phyloP scores from a whole-genome alignment of 1,140 invertebrate species.

The Acromyrmex heyeri region DNA sequence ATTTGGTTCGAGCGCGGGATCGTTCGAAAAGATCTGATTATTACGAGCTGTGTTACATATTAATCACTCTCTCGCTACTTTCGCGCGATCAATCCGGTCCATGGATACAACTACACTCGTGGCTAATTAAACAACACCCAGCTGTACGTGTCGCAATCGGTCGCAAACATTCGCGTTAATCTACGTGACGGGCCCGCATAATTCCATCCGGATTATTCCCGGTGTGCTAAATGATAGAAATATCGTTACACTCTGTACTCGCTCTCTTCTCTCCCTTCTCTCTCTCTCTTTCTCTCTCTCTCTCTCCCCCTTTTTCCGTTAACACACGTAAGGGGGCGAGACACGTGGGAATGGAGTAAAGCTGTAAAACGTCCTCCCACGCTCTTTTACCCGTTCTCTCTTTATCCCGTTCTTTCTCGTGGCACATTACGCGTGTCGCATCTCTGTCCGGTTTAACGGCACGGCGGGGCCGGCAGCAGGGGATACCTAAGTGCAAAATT shows the following conservation, averaged over 20 bases:
- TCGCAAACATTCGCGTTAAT: conserved; percentile 56
- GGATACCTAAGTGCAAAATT: conserved; percentile 84
- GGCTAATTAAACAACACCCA: conserved; percentile 57
- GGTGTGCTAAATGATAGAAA: conserved; percentile 56
- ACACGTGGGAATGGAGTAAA: conserved; percentile 70
- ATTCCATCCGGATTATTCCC: conserved; percentile 55
- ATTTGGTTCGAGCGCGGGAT: conserved; percentile 10
- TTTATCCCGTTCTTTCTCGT: conserved; percentile 44
- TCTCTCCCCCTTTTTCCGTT: conserved; percentile 52
- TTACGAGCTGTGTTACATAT: conserved; percentile 29
- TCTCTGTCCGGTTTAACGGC: conserved; percentile 58
- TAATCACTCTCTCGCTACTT: conserved; percentile 28
- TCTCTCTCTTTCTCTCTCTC: neutral
- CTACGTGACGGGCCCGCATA: conserved; percentile 51
- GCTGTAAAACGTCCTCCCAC: conserved; percentile 59
- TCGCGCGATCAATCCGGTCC: conserved; percentile 17
- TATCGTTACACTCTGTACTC: conserved; percentile 18
- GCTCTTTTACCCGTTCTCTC: conserved; percentile 47
- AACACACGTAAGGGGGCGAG: conserved; percentile 75
- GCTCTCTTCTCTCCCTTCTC: neutral
- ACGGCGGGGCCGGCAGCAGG: neutral
- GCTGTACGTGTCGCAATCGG: conserved; percentile 23
- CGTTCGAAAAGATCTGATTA: conserved; percentile 13
- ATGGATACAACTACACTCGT: neutral
- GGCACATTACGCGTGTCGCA: conserved; percentile 2